Evolutionary conservation across 1,140 invertebrate genomes (phyloP).

Genomic region (Bacillus rossius): DNA sequence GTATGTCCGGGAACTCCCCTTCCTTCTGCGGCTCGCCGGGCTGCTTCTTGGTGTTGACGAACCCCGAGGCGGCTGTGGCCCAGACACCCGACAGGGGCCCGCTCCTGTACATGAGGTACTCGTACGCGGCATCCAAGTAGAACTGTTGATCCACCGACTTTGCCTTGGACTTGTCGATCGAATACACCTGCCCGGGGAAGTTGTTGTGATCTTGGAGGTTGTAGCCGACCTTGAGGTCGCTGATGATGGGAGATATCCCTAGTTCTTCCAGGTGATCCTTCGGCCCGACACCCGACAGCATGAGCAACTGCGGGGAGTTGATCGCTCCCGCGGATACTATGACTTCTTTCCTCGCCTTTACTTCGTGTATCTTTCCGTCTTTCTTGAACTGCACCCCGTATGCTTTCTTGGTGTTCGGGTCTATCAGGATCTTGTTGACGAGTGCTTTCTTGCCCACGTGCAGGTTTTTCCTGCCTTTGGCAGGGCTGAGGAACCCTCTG

Average conservation of each 20-base stretch:
- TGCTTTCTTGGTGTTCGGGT: slow-evolving; percentile 16
- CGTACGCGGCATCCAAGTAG: not conserved
- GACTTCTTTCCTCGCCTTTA: slow-evolving; percentile 26
- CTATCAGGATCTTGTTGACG: slow-evolving; percentile 47
- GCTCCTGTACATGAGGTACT: slow-evolving; percentile 11
- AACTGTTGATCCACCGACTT: not conserved
- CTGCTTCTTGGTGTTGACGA: slow-evolving; percentile 8
- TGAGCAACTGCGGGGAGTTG: slow-evolving; percentile 35
- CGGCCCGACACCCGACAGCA: slow-evolving; percentile 44
- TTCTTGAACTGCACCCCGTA: slow-evolving; percentile 18
- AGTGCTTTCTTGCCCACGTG: slow-evolving; percentile 47
- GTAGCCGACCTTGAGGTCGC: slow-evolving; percentile 9
- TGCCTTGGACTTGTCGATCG: slow-evolving; percentile 6
- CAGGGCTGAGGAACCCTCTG: slow-evolving; percentile 53
- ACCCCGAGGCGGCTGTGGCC: not conserved
- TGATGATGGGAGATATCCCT: slow-evolving; percentile 7
- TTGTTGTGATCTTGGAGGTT: slow-evolving; percentile 12
- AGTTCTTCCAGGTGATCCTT: slow-evolving; percentile 30
- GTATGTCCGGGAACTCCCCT: slow-evolving; percentile 46
- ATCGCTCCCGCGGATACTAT: slow-evolving; percentile 29
- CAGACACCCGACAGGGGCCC: slow-evolving; percentile 10
- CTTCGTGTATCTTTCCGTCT: slow-evolving; percentile 12
- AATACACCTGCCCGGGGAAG: not conserved
- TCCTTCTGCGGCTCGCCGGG: not conserved
- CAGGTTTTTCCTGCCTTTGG: slow-evolving; percentile 47